Conservation (phyloP, 2,888 invertebrate genomes). For the Antitype chi region DNA sequence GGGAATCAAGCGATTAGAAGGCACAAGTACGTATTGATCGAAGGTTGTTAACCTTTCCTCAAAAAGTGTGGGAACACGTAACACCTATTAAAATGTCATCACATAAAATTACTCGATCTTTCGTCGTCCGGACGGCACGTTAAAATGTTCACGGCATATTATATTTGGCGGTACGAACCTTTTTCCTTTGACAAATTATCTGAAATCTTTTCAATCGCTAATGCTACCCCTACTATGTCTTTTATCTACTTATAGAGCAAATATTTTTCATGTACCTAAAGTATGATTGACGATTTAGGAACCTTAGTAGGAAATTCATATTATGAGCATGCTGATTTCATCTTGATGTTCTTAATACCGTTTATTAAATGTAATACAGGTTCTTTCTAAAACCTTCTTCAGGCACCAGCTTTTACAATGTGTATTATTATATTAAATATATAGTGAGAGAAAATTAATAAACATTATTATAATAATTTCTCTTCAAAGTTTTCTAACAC, state of each 20-base stretch:
- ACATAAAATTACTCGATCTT: neutral
- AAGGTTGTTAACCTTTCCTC: neutral
- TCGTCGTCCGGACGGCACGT: neutral
- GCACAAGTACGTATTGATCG: slow-evolving; percentile 88
- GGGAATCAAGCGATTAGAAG: slow-evolving; percentile 92
- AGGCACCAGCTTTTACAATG: too few relatives aligned
- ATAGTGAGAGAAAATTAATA: too few relatives aligned
- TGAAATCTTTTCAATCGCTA: slow-evolving; percentile 22
- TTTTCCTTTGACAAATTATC: slow-evolving; percentile 33
- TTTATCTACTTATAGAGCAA: neutral
- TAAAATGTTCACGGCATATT: slow-evolving; percentile 3
- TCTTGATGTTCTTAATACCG: neutral
- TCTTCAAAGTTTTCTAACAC: neutral
- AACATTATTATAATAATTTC: too few relatives aligned
- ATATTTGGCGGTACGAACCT: neutral
- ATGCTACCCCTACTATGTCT: neutral
- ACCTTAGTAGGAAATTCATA: neutral
- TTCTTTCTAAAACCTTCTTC: too few relatives aligned
- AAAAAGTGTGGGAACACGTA: neutral
- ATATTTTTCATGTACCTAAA: slow-evolving; percentile 19
- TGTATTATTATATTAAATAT: too few relatives aligned
- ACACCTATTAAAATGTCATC: slow-evolving; percentile 7
- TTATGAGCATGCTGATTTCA: neutral
- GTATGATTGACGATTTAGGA: slow-evolving; percentile 9
- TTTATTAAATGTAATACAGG: too few relatives aligned